Evolutionary conservation across 2,797 vertebrate genomes (phyloP).

Genomic region (Gymnocypris eckloni): DNA sequence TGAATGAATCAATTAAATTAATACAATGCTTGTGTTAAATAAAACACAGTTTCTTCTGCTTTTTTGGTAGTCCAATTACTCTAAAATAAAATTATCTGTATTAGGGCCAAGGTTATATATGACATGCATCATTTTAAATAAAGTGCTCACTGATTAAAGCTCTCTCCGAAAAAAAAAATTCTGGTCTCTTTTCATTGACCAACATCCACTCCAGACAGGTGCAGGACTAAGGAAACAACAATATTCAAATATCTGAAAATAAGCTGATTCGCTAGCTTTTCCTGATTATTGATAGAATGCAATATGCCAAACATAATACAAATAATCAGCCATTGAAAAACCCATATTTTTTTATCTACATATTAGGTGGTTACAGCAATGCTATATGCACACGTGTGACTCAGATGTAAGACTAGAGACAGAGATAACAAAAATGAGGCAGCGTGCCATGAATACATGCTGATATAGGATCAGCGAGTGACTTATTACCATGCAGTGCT

Average conservation of each 20-base stretch:
- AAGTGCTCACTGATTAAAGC: not conserved
- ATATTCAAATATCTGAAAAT: not conserved
- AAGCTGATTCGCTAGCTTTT: not conserved
- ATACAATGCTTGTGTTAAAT: too few species aligned
- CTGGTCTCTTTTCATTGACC: not conserved
- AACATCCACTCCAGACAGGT: not conserved
- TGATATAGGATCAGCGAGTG: constrained; percentile 4
- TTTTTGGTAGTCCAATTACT: not conserved
- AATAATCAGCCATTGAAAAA: not conserved
- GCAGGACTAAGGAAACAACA: not conserved
- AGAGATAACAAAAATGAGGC: constrained; percentile 15
- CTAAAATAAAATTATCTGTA: not conserved
- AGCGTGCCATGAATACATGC: not conserved
- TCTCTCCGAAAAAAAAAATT: not conserved
- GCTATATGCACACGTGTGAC: not conserved
- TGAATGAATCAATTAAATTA: not conserved
- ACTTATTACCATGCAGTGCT: constrained; percentile 19
- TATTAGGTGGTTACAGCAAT: not conserved
- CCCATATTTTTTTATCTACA: not conserved
- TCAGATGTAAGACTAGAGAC: not conserved
- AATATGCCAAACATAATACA: not conserved
- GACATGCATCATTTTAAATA: not conserved
- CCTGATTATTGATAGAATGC: not conserved
- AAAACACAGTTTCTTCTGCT: not conserved
- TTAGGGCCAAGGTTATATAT: not conserved